Evolutionary conservation across 2,797 vertebrate genomes (phyloP).

Genomic region (Hypotaenidia philippensis): DNA sequence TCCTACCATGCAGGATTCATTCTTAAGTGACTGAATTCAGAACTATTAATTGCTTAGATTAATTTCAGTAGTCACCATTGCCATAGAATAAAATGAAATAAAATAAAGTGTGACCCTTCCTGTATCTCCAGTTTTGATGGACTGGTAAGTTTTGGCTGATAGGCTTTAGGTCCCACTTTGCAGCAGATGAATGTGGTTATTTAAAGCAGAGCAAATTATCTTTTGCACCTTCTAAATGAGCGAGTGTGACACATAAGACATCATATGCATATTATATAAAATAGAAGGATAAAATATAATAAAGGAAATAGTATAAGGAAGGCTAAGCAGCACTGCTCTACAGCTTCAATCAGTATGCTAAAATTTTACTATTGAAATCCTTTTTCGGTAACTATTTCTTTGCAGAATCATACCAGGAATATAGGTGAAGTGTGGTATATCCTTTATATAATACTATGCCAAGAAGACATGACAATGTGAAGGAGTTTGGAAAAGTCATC

Average conservation of each 20-base stretch:
- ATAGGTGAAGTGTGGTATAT: not conserved
- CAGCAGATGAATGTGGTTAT: not conserved
- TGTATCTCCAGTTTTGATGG: not conserved
- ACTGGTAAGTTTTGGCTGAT: not conserved
- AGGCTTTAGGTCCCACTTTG: not conserved
- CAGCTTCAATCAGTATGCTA: not conserved
- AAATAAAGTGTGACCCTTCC: not conserved
- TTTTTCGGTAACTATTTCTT: not conserved
- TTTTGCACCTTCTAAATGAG: not conserved
- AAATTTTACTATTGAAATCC: not conserved
- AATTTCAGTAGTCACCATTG: not conserved
- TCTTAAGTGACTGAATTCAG: not conserved
- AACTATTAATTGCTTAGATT: not conserved
- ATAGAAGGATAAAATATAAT: not conserved
- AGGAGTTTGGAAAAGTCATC: slow-evolving; percentile 28
- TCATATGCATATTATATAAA: not conserved
- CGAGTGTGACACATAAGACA: not conserved
- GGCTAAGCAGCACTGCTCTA: not conserved
- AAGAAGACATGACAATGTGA: not conserved
- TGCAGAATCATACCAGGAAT: not conserved
- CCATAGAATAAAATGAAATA: not conserved
- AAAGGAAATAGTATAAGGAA: not conserved
- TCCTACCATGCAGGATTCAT: not conserved
- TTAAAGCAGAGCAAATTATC: not conserved
- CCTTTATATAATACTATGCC: not conserved